A percentile compares a stretch with the other conserved stretches of the same genome.
Evolutionary conservation across 2,888 invertebrate genomes (phyloP).

Genomic region (Ceratothoa steindachneri): DNA sequence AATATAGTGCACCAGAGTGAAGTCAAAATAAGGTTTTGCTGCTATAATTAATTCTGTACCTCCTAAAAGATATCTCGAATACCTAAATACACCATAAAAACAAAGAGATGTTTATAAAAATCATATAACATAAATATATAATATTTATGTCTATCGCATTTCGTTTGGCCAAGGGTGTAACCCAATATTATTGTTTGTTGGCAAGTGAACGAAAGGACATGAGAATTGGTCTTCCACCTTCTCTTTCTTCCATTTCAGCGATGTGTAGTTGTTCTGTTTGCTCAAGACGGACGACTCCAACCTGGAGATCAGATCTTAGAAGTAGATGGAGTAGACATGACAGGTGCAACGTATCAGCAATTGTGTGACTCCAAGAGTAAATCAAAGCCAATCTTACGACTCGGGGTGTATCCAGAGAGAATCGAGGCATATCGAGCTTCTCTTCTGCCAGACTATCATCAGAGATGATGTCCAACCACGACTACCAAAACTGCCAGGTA

Average conservation of each 20-base stretch:
- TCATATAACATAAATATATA: no score
- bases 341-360: constrained; percentile 48
- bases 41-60: no score
- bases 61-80: no score
- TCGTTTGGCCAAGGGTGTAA: no score
- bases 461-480: background rate
- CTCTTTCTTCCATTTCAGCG: constrained; percentile 51
- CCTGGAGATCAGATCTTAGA: constrained; percentile 56
- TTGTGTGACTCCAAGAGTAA: constrained; percentile 51
- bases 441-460: constrained; percentile 33
- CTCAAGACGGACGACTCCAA: constrained; percentile 54
- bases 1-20: no score
- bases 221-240: background rate
- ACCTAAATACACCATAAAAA: no score
- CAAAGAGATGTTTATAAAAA: no score
- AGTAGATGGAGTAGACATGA: constrained; percentile 52
- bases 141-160: no score
- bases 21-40: no score
- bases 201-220: no score
- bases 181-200: no score
- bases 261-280: constrained; percentile 55
- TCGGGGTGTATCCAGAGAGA: constrained; percentile 55
- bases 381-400: constrained; percentile 53
- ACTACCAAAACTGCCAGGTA: background rate
- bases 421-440: constrained; percentile 49